A percentile compares a stretch with the other conserved stretches of the same genome.
Evolutionary conservation across 2,797 vertebrate genomes (phyloP).

Genomic region (Chaunax sp.): DNA sequence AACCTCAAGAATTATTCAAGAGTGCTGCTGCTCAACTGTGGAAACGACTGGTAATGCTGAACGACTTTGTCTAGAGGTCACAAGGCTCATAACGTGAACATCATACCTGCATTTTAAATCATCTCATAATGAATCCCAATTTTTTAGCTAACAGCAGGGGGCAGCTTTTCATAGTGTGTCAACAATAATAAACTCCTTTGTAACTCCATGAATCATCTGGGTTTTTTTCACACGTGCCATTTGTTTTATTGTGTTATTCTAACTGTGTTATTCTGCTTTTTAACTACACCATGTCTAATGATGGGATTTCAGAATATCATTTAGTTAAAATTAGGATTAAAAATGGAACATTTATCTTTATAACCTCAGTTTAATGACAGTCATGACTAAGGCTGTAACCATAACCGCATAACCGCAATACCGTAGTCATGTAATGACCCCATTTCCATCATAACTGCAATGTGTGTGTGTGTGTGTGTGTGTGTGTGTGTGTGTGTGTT

Average conservation of each 20-base stretch:
- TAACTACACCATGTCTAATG: conserved; percentile 1
- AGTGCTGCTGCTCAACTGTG: neutral
- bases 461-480: no score
- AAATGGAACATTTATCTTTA: conserved; percentile 36
- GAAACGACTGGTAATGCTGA: no score
- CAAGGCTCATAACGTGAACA: conserved; percentile 10
- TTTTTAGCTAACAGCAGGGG: conserved; percentile 1
- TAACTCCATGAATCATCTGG: no score
- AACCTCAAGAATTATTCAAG: conserved; percentile 1
- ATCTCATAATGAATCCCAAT: neutral
- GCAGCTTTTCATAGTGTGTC: neutral
- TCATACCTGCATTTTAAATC: conserved; percentile 8
- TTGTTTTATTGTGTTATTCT: neutral
- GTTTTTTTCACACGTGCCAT: no score
- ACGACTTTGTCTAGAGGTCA: no score
- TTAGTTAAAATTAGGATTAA: conserved; percentile 39
- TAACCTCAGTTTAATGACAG: conserved; percentile 26
- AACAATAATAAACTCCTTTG: neutral
- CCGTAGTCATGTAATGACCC: no score
- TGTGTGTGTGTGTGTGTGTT: no score
- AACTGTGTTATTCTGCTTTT: conserved; percentile 38
- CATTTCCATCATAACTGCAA: no score
- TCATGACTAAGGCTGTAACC: neutral
- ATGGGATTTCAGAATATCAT: conserved; percentile 14
- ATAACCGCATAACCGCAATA: no score